phyloP scores from a whole-genome alignment of 2,113 vertebrate species.

The Cololabis saira region DNA sequence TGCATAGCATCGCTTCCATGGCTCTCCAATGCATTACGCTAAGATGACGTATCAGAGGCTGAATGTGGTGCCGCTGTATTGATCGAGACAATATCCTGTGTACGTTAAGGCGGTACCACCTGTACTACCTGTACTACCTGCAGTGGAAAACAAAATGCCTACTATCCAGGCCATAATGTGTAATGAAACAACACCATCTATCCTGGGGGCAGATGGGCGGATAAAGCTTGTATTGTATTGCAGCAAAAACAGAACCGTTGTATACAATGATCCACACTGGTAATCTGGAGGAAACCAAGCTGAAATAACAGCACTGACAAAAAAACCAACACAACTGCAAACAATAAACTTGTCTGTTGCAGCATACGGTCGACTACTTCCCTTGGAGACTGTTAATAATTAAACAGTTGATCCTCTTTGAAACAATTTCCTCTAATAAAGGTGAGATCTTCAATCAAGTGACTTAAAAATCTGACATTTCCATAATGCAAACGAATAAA shows the following conservation, averaged over 20 bases:
- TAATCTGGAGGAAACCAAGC: slow-evolving; percentile 22
- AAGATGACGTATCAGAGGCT: no score
- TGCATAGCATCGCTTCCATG: no score
- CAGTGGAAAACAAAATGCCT: no score
- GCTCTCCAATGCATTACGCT: no score
- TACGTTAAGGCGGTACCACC: no score
- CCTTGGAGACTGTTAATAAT: no score
- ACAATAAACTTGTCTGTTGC: background rate
- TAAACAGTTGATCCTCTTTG: background rate
- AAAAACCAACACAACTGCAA: background rate
- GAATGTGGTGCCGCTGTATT: no score
- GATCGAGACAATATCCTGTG: no score
- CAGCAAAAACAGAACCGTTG: slow-evolving; percentile 12
- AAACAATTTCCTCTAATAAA: background rate
- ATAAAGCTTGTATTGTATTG: slow-evolving; percentile 14
- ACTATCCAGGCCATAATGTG: no score
- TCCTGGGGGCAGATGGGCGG: slow-evolving; percentile 17
- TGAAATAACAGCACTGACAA: background rate
- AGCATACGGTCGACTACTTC: background rate
- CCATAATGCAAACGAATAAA: no score
- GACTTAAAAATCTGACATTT: background rate
- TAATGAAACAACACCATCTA: no score
- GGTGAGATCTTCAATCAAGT: background rate
- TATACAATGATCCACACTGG: slow-evolving; percentile 7
- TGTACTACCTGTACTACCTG: no score